phyloP scores from a whole-genome alignment of 1,140 invertebrate genomes.

The Drosophila busckii region DNA sequence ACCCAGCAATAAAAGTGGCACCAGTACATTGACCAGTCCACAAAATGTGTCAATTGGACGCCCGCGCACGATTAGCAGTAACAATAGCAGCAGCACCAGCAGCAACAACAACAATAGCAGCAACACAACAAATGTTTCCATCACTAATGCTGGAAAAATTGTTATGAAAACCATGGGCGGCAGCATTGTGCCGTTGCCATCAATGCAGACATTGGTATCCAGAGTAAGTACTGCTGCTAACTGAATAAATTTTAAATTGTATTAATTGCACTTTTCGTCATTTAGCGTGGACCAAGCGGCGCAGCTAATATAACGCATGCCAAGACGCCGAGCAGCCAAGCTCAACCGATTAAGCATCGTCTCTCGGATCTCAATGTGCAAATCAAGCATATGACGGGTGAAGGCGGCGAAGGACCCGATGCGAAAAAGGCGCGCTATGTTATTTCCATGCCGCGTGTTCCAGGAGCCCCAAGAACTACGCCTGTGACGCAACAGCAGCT shows the following conservation, averaged over 20 bases:
- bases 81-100: not conserved
- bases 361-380: slow-evolving; percentile 62
- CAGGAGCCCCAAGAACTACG: slow-evolving; percentile 1
- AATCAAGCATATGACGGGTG: slow-evolving; percentile 38
- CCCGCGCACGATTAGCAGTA: slow-evolving; percentile 1
- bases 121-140: slow-evolving; percentile 1
- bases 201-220: slow-evolving; percentile 50
- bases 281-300: slow-evolving; percentile 34
- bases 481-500: slow-evolving; percentile 9
- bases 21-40: slow-evolving; percentile 5
- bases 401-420: slow-evolving; percentile 42
- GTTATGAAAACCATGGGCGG: slow-evolving; percentile 53
- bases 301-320: slow-evolving; percentile 3
- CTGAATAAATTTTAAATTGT: not conserved
- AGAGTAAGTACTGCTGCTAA: slow-evolving; percentile 31
- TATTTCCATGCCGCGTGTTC: slow-evolving; percentile 34
- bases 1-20: slow-evolving; percentile 15
- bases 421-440: slow-evolving; percentile 60
- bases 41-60: slow-evolving; percentile 41
- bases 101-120: not conserved
- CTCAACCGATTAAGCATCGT: slow-evolving; percentile 57
- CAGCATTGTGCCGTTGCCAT: slow-evolving; percentile 49
- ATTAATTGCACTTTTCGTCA: not conserved
- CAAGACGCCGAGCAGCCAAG: slow-evolving; percentile 16
- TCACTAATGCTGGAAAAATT: slow-evolving; percentile 59